Percentiles rank a stretch among this genome's conserved stretches.
These are phyloP conservation scores for Triplophysa siluroides DNA, from an alignment of 2,113 vertebrate species.

Conservation along the genomic window DNA sequence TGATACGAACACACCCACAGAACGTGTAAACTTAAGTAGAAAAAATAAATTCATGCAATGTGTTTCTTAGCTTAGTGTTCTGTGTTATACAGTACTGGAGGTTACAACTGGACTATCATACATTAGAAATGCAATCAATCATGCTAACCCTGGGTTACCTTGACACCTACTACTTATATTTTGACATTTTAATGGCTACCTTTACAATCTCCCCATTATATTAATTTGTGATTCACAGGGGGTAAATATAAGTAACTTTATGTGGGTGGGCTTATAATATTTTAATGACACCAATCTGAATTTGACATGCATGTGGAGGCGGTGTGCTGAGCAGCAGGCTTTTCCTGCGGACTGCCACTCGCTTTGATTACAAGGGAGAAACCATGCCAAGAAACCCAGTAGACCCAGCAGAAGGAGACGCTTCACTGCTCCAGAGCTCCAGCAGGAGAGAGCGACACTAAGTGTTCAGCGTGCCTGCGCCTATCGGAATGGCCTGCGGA, in stretches of 20 bases:
- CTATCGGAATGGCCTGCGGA: not conserved
- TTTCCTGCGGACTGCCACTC: not conserved
- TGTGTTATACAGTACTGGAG: not conserved
- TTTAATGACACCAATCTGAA: conserved; percentile 7
- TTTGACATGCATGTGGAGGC: not conserved
- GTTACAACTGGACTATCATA: not conserved
- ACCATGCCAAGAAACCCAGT: conserved; percentile 24
- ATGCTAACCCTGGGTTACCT: conserved; percentile 14
- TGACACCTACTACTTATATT: conserved; percentile 16
- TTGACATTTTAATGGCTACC: not conserved
- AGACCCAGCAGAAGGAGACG: not conserved
- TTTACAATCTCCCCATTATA: not conserved
- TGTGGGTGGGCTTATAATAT: not conserved
- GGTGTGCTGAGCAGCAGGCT: not conserved
- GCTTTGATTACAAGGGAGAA: not conserved
- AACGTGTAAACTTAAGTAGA: no score
- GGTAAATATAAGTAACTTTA: not conserved
- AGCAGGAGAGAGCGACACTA: not conserved
- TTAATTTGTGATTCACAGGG: not conserved
- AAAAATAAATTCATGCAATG: not conserved
- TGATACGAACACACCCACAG: not conserved
- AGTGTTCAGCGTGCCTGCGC: not conserved
- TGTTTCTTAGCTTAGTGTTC: not conserved
- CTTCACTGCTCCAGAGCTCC: not conserved
- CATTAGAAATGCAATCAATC: not conserved